Conservation (phyloP, 2,113 vertebrate species). For the Dendropsophus ebraccatus region DNA sequence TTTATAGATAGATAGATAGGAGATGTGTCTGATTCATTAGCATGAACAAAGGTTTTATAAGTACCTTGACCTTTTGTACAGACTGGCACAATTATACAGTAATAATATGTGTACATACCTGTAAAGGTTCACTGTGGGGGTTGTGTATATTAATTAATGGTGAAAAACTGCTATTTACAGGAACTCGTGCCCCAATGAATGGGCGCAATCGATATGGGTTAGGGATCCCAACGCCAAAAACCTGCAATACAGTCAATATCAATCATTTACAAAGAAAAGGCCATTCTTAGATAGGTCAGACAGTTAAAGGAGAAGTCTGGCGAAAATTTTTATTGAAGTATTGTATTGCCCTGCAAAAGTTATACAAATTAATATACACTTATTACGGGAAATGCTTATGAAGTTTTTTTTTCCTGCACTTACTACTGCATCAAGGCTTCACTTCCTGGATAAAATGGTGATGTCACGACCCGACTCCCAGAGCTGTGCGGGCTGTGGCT, state of each 20-base stretch:
- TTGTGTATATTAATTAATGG: slow-evolving; percentile 98
- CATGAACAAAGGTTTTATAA: neutral
- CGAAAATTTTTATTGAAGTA: too few relatives aligned
- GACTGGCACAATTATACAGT: neutral
- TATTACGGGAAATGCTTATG: too few relatives aligned
- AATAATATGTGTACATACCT: slow-evolving; percentile 74
- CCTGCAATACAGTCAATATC: slow-evolving; percentile 72
- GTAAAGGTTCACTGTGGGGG: slow-evolving; percentile 94
- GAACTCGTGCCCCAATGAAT: slow-evolving; percentile 95
- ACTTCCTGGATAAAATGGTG: too few relatives aligned
- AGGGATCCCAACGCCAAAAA: slow-evolving; percentile 96
- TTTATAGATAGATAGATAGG: too few relatives aligned
- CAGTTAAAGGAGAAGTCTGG: too few relatives aligned
- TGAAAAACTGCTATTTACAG: slow-evolving; percentile 98
- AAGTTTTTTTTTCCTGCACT: too few relatives aligned
- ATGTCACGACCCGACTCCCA: too few relatives aligned
- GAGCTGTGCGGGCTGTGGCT: too few relatives aligned
- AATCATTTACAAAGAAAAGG: neutral
- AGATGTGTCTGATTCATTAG: neutral
- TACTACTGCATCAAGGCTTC: too few relatives aligned
- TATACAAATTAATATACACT: too few relatives aligned
- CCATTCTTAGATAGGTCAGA: neutral
- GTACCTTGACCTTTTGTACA: neutral
- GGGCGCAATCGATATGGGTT: slow-evolving; percentile 96
- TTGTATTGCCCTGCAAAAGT: too few relatives aligned